phyloP scores from a whole-genome alignment of 1,140 invertebrate species.

The Akabosia matsudoensis region DNA sequence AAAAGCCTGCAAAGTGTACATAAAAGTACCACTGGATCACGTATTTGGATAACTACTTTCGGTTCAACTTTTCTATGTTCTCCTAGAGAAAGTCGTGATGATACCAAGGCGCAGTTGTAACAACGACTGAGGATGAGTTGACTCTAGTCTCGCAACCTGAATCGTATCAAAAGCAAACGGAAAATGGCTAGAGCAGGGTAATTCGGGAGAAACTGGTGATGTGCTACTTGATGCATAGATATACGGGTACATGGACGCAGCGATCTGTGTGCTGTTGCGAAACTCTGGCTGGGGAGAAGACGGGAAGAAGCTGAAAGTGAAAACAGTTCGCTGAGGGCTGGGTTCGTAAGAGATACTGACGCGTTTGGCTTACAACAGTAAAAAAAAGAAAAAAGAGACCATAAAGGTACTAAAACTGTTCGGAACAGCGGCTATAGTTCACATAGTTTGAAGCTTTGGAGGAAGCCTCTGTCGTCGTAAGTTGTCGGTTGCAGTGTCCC shows the following conservation, averaged over 20 bases:
- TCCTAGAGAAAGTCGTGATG: background rate
- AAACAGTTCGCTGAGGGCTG: background rate
- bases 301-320: background rate
- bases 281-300: background rate
- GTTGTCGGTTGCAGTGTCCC: too few relatives aligned
- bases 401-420: too few relatives aligned
- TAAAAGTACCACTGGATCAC: background rate
- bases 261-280: background rate
- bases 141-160: conserved; percentile 1
- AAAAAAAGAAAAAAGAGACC: background rate
- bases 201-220: background rate
- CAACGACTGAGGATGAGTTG: conserved; percentile 16
- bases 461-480: too few relatives aligned
- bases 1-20: background rate
- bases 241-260: background rate
- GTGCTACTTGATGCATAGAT: background rate
- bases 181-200: background rate
- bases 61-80: background rate
- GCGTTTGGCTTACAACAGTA: background rate
- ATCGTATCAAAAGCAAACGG: background rate
- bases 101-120: conserved; percentile 10
- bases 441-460: too few relatives aligned
- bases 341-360: background rate
- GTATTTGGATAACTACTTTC: background rate
- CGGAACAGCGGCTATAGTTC: too few relatives aligned